phyloP scores from a whole-genome alignment of 2,113 vertebrate species.

The Alethe diademata region DNA sequence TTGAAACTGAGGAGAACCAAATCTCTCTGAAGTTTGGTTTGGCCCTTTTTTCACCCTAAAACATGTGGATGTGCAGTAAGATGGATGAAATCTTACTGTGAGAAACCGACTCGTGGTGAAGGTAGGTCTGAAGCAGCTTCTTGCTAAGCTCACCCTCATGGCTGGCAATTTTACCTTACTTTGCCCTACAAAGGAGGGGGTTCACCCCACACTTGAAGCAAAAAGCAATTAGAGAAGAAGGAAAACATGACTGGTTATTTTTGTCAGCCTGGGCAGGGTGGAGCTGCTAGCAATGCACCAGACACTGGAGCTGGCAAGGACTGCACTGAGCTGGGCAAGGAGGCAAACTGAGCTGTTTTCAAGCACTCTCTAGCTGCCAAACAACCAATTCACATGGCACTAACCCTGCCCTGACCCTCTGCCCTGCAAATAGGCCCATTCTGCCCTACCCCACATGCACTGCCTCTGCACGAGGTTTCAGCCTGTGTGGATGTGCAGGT shows the following conservation, averaged over 20 bases:
- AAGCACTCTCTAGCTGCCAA: neutral
- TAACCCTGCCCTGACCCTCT: neutral
- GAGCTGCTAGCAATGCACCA: neutral
- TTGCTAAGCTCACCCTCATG: neutral
- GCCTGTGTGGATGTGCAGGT: rapidly evolving
- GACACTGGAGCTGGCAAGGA: rapidly evolving
- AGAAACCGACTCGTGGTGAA: rapidly evolving
- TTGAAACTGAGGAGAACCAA: rapidly evolving
- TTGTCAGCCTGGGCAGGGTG: neutral
- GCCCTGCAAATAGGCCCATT: neutral
- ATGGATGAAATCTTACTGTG: neutral
- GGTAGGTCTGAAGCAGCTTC: neutral
- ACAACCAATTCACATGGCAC: neutral
- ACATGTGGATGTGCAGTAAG: neutral
- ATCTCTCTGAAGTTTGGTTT: neutral
- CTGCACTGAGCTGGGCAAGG: neutral
- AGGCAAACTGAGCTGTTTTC: neutral
- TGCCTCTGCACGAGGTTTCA: rapidly evolving
- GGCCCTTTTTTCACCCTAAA: neutral
- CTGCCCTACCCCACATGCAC: neutral
- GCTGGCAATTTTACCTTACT: neutral
- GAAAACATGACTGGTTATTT: neutral
- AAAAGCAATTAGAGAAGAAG: neutral
- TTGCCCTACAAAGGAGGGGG: neutral
- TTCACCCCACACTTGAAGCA: neutral